These are phyloP conservation scores for Ceratosolen fusciceps DNA, from an alignment of 1,140 invertebrate species.

Conservation along the genomic window DNA sequence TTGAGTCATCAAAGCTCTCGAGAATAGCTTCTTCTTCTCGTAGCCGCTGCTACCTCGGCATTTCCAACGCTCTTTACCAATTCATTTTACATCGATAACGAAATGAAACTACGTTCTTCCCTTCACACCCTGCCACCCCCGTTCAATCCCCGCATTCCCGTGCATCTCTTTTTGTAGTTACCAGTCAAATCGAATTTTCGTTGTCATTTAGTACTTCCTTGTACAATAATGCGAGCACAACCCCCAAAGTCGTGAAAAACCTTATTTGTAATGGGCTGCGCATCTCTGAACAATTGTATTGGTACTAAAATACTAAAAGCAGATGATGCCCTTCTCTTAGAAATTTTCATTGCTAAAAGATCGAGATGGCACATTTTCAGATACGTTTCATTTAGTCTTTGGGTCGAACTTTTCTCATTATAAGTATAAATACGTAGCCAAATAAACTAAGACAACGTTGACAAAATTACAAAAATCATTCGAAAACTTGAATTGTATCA, in stretches of 20 bases:
- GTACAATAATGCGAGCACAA: background rate
- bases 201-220: conserved; percentile 1
- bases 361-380: conserved; percentile 25
- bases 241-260: background rate
- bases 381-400: conserved; percentile 28
- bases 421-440: conserved; percentile 62
- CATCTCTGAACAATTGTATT: background rate
- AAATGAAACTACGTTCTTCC: conserved; percentile 2
- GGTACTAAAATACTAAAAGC: conserved; percentile 4
- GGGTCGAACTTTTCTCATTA: conserved; percentile 64
- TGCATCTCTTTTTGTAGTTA: background rate
- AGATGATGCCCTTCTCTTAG: background rate
- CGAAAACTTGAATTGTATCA: conserved; percentile 12
- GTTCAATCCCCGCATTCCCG: background rate
- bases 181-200: background rate
- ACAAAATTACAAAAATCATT: conserved; percentile 34
- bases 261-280: background rate
- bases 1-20: conserved; percentile 40
- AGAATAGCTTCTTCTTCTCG: conserved; percentile 15
- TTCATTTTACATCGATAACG: conserved; percentile 32
- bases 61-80: conserved; percentile 30
- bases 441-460: conserved; percentile 61
- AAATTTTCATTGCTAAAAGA: background rate
- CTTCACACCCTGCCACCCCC: background rate
- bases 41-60: too few relatives aligned